Conservation (phyloP, 2,888 invertebrate genomes). For the Timandra comae region DNA sequence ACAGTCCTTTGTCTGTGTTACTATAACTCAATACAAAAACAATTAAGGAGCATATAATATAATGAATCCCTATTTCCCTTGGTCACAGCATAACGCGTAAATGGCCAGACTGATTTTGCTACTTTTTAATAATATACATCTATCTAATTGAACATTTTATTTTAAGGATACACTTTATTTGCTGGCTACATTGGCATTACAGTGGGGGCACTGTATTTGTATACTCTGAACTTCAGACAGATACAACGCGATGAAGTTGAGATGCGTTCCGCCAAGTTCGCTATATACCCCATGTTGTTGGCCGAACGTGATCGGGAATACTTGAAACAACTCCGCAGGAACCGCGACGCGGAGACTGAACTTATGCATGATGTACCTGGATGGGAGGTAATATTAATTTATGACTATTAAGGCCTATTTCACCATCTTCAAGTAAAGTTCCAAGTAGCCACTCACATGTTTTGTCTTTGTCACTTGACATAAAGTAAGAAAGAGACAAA, state of each 20-base stretch:
- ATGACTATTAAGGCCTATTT: no score
- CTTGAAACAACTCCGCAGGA: slow-evolving; percentile 85
- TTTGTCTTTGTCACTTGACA: no score
- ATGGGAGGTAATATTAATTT: slow-evolving; percentile 90
- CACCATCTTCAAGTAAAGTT: no score
- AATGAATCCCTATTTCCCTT: no score
- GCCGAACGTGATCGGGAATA: slow-evolving; percentile 92
- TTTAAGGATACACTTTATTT: slow-evolving; percentile 78
- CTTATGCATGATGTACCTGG: slow-evolving; percentile 93
- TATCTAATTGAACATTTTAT: slow-evolving; percentile 1
- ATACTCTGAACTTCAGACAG: slow-evolving; percentile 71
- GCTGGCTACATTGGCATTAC: slow-evolving; percentile 79
- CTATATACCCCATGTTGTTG: slow-evolving; percentile 83
- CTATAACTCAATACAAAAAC: no score
- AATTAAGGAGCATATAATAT: no score
- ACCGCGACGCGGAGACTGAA: slow-evolving; percentile 89
- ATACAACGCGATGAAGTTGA: slow-evolving; percentile 80
- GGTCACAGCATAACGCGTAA: no score
- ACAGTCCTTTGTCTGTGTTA: no score
- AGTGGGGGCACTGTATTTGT: slow-evolving; percentile 74
- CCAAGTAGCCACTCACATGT: no score
- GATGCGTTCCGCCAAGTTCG: slow-evolving; percentile 85
- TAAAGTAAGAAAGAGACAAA: no score
- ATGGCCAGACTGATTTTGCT: no score
- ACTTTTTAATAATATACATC: no score